Conservation (phyloP, 2,113 vertebrate genomes). For the Lagopus leucura region DNA sequence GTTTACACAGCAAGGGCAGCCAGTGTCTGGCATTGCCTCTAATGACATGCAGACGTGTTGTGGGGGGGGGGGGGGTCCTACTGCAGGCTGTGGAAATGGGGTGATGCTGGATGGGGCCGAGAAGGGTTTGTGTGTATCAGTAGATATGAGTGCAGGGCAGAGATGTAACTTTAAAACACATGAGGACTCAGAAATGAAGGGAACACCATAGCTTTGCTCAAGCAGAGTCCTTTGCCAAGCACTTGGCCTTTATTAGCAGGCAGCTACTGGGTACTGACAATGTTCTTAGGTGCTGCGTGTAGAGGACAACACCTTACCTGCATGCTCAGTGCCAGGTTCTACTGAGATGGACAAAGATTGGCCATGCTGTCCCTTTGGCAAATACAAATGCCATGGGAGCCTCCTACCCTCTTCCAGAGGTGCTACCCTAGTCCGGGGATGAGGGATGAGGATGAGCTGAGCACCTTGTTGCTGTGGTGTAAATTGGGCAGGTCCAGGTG, state of each 20-base stretch:
- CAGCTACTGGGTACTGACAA: no score
- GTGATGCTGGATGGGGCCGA: background rate
- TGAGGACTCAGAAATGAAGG: background rate
- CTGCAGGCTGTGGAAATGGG: background rate
- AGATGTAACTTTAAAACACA: background rate
- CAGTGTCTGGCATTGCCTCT: background rate
- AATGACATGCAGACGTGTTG: rapidly evolving
- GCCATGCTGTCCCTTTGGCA: background rate
- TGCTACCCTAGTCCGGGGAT: background rate
- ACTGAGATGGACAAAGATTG: background rate
- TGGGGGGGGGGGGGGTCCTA: background rate
- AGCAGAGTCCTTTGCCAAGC: background rate
- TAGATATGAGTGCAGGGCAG: background rate
- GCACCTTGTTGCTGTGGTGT: background rate
- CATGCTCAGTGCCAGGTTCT: background rate
- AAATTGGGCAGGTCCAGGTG: background rate
- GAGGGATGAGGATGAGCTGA: background rate
- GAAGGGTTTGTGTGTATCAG: background rate
- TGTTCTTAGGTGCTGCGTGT: rapidly evolving
- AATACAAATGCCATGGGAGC: background rate
- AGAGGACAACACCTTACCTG: background rate
- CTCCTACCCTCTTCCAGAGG: background rate
- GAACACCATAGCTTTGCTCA: background rate
- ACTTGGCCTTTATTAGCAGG: background rate
- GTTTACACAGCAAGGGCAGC: background rate